These are phyloP conservation scores for Yasuhikotakia modesta DNA, from an alignment of 2,797 vertebrate genomes.

Conservation along the genomic window DNA sequence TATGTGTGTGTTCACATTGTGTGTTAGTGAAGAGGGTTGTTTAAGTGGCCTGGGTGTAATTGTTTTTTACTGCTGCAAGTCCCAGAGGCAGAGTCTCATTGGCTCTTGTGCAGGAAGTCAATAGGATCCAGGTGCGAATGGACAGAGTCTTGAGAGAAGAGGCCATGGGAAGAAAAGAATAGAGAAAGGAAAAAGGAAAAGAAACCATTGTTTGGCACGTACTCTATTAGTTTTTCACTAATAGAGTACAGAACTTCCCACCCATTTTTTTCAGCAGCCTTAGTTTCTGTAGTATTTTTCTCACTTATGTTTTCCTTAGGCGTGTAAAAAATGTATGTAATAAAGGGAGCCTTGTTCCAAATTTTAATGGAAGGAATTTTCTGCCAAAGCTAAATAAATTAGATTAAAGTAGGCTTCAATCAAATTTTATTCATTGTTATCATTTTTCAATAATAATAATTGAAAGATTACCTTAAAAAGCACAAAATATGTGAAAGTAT, in stretches of 20 bases:
- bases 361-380: too few relatives aligned
- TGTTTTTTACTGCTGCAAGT: slow-evolving; percentile 61
- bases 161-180: slow-evolving; percentile 9
- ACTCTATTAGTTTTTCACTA: neutral
- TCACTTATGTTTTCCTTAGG: neutral
- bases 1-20: slow-evolving; percentile 40
- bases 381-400: too few relatives aligned
- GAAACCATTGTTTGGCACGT: neutral
- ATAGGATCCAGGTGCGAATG: slow-evolving; percentile 61
- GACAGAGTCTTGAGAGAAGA: slow-evolving; percentile 35
- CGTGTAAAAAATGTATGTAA: neutral
- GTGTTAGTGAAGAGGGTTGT: slow-evolving; percentile 35
- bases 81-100: slow-evolving; percentile 54
- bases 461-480: too few relatives aligned
- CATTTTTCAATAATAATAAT: too few relatives aligned
- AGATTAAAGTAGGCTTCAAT: too few relatives aligned
- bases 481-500: too few relatives aligned
- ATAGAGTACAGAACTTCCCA: neutral
- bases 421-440: too few relatives aligned
- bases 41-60: slow-evolving; percentile 61
- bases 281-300: neutral
- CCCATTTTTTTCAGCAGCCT: neutral
- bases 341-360: neutral
- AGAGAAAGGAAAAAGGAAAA: neutral
- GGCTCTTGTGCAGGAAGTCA: slow-evolving; percentile 53